These are phyloP conservation scores for Heliconius eleuchia DNA, from an alignment of 1,140 invertebrate genomes.

Conservation along the genomic window DNA sequence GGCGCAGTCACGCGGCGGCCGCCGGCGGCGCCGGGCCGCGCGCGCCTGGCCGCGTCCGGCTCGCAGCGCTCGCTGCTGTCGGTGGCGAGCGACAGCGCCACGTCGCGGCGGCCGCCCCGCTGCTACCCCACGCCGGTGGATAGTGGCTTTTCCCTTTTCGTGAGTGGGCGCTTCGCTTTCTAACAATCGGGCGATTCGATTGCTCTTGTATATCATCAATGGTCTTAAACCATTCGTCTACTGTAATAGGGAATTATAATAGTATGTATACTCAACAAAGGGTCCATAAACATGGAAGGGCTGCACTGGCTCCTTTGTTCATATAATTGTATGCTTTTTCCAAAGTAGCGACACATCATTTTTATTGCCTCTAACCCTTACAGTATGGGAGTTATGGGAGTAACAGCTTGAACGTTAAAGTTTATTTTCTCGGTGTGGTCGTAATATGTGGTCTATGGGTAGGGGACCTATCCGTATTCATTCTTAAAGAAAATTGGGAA, in stretches of 20 bases:
- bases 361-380: too few relatives aligned
- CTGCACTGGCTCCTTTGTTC: too few relatives aligned
- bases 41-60: constrained; percentile 53
- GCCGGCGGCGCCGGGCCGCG: constrained; percentile 52
- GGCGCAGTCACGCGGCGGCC: constrained; percentile 46
- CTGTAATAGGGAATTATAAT: not conserved
- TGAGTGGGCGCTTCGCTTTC: constrained; percentile 81
- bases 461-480: too few relatives aligned
- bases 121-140: constrained; percentile 65
- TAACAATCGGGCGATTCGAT: constrained; percentile 68
- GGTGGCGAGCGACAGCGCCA: constrained; percentile 77
- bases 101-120: constrained; percentile 68
- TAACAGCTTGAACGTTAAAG: too few relatives aligned
- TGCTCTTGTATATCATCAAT: constrained; percentile 44
- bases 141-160: constrained; percentile 78
- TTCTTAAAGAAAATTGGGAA: too few relatives aligned
- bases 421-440: too few relatives aligned
- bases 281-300: too few relatives aligned
- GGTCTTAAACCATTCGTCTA: not conserved
- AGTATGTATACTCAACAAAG: too few relatives aligned
- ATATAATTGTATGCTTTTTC: too few relatives aligned
- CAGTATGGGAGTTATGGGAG: too few relatives aligned
- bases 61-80: constrained; percentile 74
- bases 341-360: too few relatives aligned
- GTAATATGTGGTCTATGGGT: too few relatives aligned